These are phyloP conservation scores for Diarsia mendica DNA, from an alignment of 2,888 invertebrate genomes.

Conservation along the genomic window DNA sequence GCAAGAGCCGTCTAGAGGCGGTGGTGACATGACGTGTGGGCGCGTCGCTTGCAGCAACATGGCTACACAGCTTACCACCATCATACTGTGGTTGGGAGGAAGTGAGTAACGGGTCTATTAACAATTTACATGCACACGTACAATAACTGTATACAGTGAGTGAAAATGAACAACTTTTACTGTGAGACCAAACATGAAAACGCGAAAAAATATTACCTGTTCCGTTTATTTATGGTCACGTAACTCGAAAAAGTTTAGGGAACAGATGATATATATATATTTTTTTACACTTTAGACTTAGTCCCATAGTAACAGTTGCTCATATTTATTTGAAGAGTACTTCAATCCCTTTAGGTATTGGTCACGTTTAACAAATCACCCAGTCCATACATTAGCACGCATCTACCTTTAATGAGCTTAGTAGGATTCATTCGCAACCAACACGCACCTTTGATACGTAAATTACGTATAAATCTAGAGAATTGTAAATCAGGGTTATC, in stretches of 20 bases:
- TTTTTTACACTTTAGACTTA: background rate
- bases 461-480: background rate
- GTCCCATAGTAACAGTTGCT: background rate
- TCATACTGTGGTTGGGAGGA: conserved; percentile 86
- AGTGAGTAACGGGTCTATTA: conserved; percentile 78
- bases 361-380: background rate
- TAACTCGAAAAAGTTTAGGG: background rate
- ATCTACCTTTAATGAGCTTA: background rate
- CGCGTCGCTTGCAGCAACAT: conserved; percentile 73
- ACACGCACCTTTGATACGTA: background rate
- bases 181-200: background rate
- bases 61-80: conserved; percentile 83
- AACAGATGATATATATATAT: background rate
- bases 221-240: background rate
- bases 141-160: conserved; percentile 6
- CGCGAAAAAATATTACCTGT: background rate
- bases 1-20: conserved; percentile 74
- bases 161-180: background rate
- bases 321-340: background rate
- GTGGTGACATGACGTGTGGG: conserved; percentile 82
- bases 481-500: background rate
- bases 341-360: background rate
- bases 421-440: background rate
- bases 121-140: background rate
- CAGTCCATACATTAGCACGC: background rate